Conservation (phyloP, 2,888 invertebrate species). For the Hecatera dysodea region DNA sequence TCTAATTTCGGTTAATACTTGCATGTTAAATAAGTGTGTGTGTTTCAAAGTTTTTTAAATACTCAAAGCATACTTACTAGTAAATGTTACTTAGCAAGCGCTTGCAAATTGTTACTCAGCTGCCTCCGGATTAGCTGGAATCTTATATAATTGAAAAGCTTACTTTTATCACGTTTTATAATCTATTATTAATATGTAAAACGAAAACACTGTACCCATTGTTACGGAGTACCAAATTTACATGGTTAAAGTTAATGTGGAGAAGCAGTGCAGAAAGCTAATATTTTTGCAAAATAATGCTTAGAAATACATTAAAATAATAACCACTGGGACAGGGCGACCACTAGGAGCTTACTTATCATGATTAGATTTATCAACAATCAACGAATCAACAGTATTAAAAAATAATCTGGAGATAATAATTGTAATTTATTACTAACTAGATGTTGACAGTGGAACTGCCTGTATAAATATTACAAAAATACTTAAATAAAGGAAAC, state of each 20-base stretch:
- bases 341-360: too few species aligned
- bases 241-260: too few species aligned
- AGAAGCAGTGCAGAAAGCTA: too few species aligned
- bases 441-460: not conserved
- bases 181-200: too few species aligned
- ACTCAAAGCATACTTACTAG: not conserved
- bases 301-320: too few species aligned
- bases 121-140: not conserved
- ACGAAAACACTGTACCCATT: too few species aligned
- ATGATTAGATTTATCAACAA: constrained; percentile 5
- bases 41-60: not conserved
- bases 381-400: not conserved
- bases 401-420: constrained; percentile 3
- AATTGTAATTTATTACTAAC: not conserved
- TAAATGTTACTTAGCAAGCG: not conserved
- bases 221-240: too few species aligned
- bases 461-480: too few species aligned
- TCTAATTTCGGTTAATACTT: not conserved
- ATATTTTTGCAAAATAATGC: too few species aligned
- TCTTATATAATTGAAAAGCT: not conserved
- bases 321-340: too few species aligned
- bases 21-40: not conserved
- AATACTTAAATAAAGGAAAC: too few species aligned
- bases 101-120: not conserved
- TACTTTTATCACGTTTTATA: constrained; percentile 1